Evolutionary conservation across 2,888 invertebrate genomes (phyloP), one percentile per base, ranked within the genome.

Genomic region (Drosophila yooni): DNA sequence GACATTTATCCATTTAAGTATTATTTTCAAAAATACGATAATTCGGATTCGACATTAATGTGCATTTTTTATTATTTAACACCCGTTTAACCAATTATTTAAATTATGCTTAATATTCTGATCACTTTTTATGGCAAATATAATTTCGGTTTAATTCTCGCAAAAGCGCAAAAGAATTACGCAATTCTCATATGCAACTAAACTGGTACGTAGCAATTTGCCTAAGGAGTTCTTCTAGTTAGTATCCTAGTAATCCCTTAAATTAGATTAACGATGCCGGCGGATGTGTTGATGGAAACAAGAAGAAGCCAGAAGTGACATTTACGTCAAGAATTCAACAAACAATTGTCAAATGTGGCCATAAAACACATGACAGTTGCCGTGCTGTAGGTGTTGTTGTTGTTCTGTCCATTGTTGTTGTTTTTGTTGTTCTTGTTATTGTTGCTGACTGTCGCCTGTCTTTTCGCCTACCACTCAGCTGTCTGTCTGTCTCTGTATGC

Each of bases 341-440:
- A 91, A 91, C 91, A 91, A 89, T 91, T 91, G 88, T 83, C 90
- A 89, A 89, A 91, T 89, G 91, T 88, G 91, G 84, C 89, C 84
- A 89, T 91, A 88, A 89, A 88, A 79, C 78, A 86, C 79, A 68
- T 86, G 91, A 83, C 91, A 88, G 88, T 88, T 83, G 80, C 65
- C 59, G 48, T 21, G 29, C 36, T 51, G 11, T 56, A 0, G n/a
- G 8, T 36, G 36, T 7, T 54, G 54, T 34, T 51, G 31, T 3
- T 38, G 7, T 54, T 48, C 67, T 64, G 27, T 18, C n/a, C 34
- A 13, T 21, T n/a, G 57, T 36, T 31, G 40, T 57, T 53, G 11
- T 18, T 36, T 51, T 50, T 51, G 27, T 40, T 76, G 59, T 64
- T 51, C 7, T 27, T 66, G 36, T 53, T 59, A 38, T 54, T 63